Conservation (phyloP, 2,888 invertebrate species). For the Linnaemya tessellans region DNA sequence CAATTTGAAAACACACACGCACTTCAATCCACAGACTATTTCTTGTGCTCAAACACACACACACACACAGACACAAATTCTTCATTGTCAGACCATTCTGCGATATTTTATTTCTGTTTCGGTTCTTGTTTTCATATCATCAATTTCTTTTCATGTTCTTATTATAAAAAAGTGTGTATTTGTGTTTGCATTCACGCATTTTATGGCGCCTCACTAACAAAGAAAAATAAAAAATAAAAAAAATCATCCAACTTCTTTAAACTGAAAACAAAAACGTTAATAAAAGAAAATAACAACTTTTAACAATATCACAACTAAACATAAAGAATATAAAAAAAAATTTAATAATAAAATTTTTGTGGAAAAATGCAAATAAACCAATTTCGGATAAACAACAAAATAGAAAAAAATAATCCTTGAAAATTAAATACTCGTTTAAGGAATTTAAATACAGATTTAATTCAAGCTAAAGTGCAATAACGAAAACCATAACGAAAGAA, state of each 20-base stretch:
- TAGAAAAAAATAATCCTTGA: neutral
- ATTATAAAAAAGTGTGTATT: constrained; percentile 30
- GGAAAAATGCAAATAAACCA: constrained; percentile 19
- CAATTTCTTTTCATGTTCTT: constrained; percentile 24
- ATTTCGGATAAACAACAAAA: neutral
- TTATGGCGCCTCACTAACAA: constrained; percentile 62
- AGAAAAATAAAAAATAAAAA: constrained; percentile 36
- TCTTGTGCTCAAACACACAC: neutral
- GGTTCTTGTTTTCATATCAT: neutral
- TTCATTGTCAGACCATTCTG: constrained; percentile 33
- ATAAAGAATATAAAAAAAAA: neutral
- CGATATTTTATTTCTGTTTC: constrained; percentile 37
- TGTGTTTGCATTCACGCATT: constrained; percentile 48
- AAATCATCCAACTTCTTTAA: constrained; percentile 3
- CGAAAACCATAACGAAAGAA: constrained; percentile 3
- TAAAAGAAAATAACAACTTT: constrained; percentile 19
- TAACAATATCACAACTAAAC: neutral
- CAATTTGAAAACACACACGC: constrained; percentile 1
- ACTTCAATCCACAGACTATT: neutral
- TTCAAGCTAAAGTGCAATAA: constrained; percentile 8
- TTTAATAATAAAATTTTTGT: neutral
- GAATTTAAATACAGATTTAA: neutral
- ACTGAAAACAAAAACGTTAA: constrained; percentile 17
- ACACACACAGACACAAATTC: neutral
- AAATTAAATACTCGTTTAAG: neutral